Evolutionary conservation across 2,888 invertebrate species (phyloP), one percentile per base, ranked within the genome.

Genomic region (Brachylomia viminalis): DNA sequence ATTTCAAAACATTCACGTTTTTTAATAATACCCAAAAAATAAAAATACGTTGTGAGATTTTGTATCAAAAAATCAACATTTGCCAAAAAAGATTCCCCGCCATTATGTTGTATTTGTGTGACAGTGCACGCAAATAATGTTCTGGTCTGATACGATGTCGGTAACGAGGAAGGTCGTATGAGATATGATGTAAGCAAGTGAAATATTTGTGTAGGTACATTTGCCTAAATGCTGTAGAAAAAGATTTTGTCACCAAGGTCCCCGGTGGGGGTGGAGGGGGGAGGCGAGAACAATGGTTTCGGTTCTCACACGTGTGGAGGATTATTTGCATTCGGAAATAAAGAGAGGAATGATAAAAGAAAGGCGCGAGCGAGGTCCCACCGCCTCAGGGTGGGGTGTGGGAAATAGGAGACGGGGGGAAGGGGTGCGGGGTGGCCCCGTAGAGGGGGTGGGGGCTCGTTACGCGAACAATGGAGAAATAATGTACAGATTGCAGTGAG

Each of bases 321-420:
- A 96, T 96, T 97, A 97, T 97, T 97, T 97, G 97, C 97, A 97
- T 97, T 97, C 97, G 97, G 97, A 96, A 96, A 96, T 96, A 96
- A 96, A 96, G 95, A 96, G 95, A 97, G 96, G 95, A 95, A 95
- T 96, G 95, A 96, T 96, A 96, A 95, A 96, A 96, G 96, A 96
- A 96, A 96, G 96, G 96, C 96, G 96, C 96, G 96, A 96, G 96
- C 93, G 94, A 94, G 95, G 96, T 95, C 94, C 96, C 95, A 93
- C 95, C 96, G 95, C 95, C 95, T 94, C 94, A 92, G 93, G 95
- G 96, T 95, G 95, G 95, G 95, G 96, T 94, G 97, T 97, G 96
- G 95, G 95, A 94, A 93, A 93, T 92, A 90, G 91, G 91, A 90
- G 92, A 91, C 82, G 84, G 91, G 91, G 92, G 90, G 91, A 87